These are phyloP conservation scores for Zapornia atra DNA, from an alignment of 2,113 vertebrate genomes.

Conservation along the genomic window DNA sequence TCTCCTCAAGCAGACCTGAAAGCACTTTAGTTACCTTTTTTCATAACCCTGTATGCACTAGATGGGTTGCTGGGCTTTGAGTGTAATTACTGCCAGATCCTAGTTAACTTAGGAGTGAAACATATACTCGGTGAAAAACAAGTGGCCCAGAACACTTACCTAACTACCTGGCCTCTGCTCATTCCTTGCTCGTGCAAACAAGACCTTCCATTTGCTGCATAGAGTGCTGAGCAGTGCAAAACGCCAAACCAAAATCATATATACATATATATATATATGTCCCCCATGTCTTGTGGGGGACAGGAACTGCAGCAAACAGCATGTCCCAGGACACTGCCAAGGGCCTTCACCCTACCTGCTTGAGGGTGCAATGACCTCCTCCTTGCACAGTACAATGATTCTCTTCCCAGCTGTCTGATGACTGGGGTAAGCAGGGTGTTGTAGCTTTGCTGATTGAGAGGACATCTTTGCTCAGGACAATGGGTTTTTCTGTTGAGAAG, in stretches of 20 bases:
- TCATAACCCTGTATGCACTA: neutral
- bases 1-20: neutral
- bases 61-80: neutral
- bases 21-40: neutral
- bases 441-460: neutral
- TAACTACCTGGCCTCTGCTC: constrained; percentile 17
- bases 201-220: neutral
- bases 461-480: neutral
- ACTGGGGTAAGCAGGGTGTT: neutral
- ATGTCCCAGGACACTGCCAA: neutral
- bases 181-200: neutral
- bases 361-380: neutral
- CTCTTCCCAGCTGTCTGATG: no score
- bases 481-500: neutral
- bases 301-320: neutral
- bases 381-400: no score
- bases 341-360: neutral
- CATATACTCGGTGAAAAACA: neutral
- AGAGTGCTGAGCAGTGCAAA: neutral
- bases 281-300: neutral
- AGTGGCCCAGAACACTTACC: neutral
- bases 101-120: neutral
- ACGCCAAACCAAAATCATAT: neutral
- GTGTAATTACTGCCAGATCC: neutral
- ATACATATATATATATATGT: no score